A percentile compares a stretch with the other conserved stretches of the same genome.
Conservation (phyloP, 2,888 invertebrate genomes). For the Cabera pusaria region DNA sequence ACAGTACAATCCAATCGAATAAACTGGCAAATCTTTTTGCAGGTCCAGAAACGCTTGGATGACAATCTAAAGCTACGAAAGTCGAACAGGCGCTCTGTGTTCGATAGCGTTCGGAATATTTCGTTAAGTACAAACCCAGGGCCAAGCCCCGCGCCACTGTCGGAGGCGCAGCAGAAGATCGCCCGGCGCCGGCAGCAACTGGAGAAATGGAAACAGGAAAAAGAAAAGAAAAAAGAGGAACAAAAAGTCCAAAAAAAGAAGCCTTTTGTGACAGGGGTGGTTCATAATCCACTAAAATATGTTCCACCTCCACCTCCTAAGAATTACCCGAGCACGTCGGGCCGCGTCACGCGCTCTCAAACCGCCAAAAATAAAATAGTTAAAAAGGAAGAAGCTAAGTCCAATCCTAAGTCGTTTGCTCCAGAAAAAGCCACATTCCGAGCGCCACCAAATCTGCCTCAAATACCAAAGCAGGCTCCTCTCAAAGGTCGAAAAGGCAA, state of each 20-base stretch:
- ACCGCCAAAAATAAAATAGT: slow-evolving; percentile 39
- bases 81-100: slow-evolving; percentile 51
- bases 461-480: slow-evolving; percentile 43
- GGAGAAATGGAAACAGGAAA: slow-evolving; percentile 72
- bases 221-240: slow-evolving; percentile 61
- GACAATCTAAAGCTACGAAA: slow-evolving; percentile 51
- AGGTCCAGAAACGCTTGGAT: slow-evolving; percentile 61
- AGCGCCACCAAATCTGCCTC: slow-evolving; percentile 56
- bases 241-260: slow-evolving; percentile 58
- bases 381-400: slow-evolving; percentile 24
- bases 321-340: slow-evolving; percentile 54
- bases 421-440: slow-evolving; percentile 79
- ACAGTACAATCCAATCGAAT: background rate
- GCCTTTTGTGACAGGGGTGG: slow-evolving; percentile 62
- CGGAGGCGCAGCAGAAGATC: slow-evolving; percentile 42
- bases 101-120: slow-evolving; percentile 60
- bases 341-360: slow-evolving; percentile 66
- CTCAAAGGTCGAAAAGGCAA: slow-evolving; percentile 36
- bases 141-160: slow-evolving; percentile 42
- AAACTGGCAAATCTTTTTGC: slow-evolving; percentile 16
- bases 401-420: slow-evolving; percentile 67
- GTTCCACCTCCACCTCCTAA: slow-evolving; percentile 57
- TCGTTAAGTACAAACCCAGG: slow-evolving; percentile 32
- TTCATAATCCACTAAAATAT: slow-evolving; percentile 49
- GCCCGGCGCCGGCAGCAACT: slow-evolving; percentile 60